phyloP scores from a whole-genome alignment of 2,113 vertebrate species.

The Echinops telfairi region DNA sequence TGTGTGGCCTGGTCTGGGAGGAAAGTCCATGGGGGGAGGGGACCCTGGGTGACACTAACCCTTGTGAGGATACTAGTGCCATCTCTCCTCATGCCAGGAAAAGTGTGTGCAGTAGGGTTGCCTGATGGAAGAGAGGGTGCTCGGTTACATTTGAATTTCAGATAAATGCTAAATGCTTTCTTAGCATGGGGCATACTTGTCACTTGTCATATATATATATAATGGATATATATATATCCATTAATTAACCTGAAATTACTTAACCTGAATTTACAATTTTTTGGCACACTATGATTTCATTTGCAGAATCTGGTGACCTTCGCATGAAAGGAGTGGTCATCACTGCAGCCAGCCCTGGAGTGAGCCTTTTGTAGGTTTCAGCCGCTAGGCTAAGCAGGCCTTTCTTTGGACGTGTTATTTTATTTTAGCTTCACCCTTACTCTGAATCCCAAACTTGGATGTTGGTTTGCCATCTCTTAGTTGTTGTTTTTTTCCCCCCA shows the following conservation, averaged over 20 bases:
- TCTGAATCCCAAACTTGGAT: not conserved
- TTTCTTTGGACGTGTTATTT: not conserved
- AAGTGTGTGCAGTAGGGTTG: not conserved
- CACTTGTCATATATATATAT: too few relatives aligned
- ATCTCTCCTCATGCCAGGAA: not conserved
- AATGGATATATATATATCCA: not conserved
- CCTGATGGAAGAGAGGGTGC: not conserved
- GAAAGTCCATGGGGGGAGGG: not conserved
- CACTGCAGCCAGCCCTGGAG: not conserved
- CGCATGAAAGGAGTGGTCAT: not conserved
- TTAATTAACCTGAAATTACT: constrained; percentile 37
- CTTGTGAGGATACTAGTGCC: not conserved
- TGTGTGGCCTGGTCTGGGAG: not conserved
- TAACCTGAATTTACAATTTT: constrained; percentile 1
- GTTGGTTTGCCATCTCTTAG: not conserved
- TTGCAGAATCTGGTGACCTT: not conserved
- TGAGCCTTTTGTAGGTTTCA: not conserved
- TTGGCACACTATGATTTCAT: not conserved
- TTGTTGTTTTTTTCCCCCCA: too few relatives aligned
- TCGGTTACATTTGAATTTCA: not conserved
- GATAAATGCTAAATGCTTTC: not conserved
- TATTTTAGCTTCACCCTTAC: not conserved
- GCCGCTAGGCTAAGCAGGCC: not conserved
- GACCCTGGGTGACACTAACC: not conserved
- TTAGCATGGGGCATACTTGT: not conserved